Percentiles rank a stretch among this genome's conserved stretches.
phyloP scores from a whole-genome alignment of 1,140 invertebrate species.

The Rhizoglyphus robini region DNA sequence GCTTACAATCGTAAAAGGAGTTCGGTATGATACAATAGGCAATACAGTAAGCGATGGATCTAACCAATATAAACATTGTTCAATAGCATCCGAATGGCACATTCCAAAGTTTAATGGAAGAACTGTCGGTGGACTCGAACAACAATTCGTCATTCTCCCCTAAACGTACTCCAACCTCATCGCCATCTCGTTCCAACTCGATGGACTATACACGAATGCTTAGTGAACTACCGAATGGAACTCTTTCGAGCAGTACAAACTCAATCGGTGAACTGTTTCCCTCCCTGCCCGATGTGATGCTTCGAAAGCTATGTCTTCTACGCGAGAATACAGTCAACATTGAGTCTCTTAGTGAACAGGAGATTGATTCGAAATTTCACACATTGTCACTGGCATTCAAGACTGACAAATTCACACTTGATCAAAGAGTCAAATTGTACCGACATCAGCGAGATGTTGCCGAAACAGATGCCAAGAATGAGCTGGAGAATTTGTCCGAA shows the following conservation, averaged over 20 bases:
- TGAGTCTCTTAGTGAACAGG: constrained; percentile 31
- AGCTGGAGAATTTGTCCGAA: constrained; percentile 34
- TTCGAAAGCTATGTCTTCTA: constrained; percentile 9
- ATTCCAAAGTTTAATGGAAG: too few relatives aligned
- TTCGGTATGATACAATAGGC: too few relatives aligned
- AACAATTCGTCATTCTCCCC: too few relatives aligned
- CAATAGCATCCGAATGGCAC: too few relatives aligned
- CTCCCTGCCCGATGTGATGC: constrained; percentile 15
- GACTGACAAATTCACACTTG: constrained; percentile 39
- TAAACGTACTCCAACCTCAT: too few relatives aligned
- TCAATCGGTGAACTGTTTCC: background rate
- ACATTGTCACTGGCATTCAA: constrained; percentile 40
- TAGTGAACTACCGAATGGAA: too few relatives aligned
- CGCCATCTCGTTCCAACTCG: too few relatives aligned
- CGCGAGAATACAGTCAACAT: constrained; percentile 26
- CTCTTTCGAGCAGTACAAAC: background rate
- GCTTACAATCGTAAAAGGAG: too few relatives aligned
- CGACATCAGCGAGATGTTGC: constrained; percentile 39
- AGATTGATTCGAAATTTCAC: constrained; percentile 37
- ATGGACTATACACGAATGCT: too few relatives aligned
- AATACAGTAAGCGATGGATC: too few relatives aligned
- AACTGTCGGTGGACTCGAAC: too few relatives aligned
- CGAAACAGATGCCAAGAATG: constrained; percentile 38
- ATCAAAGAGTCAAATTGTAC: constrained; percentile 37
- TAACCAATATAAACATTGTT: too few relatives aligned